Evolutionary conservation across 1,140 invertebrate genomes (phyloP).

Genomic region (Hyposmocoma kahamanoa): DNA sequence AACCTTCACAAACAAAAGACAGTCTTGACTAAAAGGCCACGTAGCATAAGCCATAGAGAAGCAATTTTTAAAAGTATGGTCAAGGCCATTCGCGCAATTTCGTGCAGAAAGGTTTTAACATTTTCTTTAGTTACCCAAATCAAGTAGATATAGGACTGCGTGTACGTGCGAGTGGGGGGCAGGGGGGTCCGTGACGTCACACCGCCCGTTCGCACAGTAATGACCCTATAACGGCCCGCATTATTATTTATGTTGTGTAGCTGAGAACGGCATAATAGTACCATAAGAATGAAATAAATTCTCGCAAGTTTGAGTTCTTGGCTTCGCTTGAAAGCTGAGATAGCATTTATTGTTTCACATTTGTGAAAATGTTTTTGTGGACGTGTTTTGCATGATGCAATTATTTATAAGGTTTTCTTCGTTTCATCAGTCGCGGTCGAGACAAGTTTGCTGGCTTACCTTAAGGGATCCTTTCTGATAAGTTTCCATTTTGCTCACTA

Average conservation of each 20-base stretch:
- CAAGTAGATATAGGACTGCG: slow-evolving; percentile 16
- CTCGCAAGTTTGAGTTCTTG: slow-evolving; percentile 59
- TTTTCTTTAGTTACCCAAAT: slow-evolving; percentile 19
- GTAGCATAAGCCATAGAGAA: too few relatives aligned
- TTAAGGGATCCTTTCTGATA: too few relatives aligned
- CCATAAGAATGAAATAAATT: slow-evolving; percentile 70
- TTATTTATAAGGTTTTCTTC: slow-evolving; percentile 20
- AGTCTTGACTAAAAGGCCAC: too few relatives aligned
- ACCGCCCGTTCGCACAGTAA: slow-evolving; percentile 50
- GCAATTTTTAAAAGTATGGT: background rate
- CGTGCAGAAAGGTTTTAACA: background rate
- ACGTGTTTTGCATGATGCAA: slow-evolving; percentile 30
- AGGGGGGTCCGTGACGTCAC: slow-evolving; percentile 39
- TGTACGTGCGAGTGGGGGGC: slow-evolving; percentile 36
- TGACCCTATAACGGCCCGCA: slow-evolving; percentile 63
- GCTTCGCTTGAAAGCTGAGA: slow-evolving; percentile 44
- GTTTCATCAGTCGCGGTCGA: too few relatives aligned
- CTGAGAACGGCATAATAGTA: slow-evolving; percentile 66
- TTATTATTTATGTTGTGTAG: slow-evolving; percentile 72
- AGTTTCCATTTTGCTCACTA: too few relatives aligned
- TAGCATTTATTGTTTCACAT: slow-evolving; percentile 49
- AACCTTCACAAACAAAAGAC: too few relatives aligned
- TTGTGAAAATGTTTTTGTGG: slow-evolving; percentile 34
- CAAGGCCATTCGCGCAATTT: background rate
- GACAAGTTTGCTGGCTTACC: too few relatives aligned